These are phyloP conservation scores for Osmerus mordax DNA, from an alignment of 2,113 vertebrate species.

Conservation along the genomic window DNA sequence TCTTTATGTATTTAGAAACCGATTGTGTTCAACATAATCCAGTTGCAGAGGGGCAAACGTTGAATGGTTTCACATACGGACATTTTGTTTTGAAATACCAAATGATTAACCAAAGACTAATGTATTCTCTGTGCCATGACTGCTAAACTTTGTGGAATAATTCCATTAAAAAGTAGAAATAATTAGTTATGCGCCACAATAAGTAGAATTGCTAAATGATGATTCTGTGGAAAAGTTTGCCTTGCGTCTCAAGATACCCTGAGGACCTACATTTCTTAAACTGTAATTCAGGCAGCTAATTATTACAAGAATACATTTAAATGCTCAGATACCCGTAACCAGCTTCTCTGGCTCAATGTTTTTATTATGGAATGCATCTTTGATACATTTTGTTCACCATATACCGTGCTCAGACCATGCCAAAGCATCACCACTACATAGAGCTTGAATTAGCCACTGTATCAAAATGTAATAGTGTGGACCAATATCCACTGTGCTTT, in stretches of 20 bases:
- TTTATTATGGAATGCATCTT: background rate
- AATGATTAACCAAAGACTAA: conserved; percentile 52
- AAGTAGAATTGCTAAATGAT: conserved; percentile 31
- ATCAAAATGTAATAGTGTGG: too few species aligned
- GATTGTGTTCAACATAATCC: too few species aligned
- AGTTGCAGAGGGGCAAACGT: background rate
- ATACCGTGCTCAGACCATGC: background rate
- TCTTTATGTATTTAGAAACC: too few species aligned
- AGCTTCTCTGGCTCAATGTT: background rate
- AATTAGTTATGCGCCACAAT: conserved; percentile 29
- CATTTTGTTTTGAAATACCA: conserved; percentile 23
- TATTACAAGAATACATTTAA: conserved; percentile 23
- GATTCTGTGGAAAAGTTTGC: conserved; percentile 35
- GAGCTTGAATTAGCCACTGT: too few species aligned
- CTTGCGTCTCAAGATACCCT: conserved; percentile 16
- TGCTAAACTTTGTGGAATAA: conserved; percentile 32
- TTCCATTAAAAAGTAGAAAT: conserved; percentile 32
- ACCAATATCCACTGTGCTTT: too few species aligned
- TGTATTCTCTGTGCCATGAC: conserved; percentile 17
- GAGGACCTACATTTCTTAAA: conserved; percentile 31
- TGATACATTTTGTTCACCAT: background rate
- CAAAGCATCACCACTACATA: background rate
- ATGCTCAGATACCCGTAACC: background rate
- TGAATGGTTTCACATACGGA: conserved; percentile 25
- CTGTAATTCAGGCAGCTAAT: conserved; percentile 33